Conservation (phyloP, 2,888 invertebrate genomes). For the Entomobrya multifasciata region DNA sequence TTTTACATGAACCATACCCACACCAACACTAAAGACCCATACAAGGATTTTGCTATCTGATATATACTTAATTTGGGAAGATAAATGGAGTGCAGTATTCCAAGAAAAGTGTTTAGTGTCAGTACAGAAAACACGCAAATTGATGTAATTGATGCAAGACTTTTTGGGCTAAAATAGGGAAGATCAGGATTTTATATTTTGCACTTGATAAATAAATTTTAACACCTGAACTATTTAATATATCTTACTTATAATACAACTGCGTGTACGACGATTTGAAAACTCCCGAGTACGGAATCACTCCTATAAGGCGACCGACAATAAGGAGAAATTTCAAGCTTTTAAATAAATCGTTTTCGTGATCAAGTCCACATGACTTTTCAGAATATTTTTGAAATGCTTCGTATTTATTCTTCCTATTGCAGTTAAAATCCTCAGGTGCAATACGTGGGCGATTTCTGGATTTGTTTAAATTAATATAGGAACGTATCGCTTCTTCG, state of each 20-base stretch:
- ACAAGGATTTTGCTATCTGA: constrained; percentile 53
- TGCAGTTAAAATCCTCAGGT: too few relatives aligned
- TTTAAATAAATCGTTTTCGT: constrained; percentile 42
- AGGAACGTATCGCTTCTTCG: too few relatives aligned
- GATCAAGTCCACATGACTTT: constrained; percentile 23
- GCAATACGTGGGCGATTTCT: not conserved
- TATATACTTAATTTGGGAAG: constrained; percentile 42
- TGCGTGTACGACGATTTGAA: constrained; percentile 39
- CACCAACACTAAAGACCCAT: constrained; percentile 30
- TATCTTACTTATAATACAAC: constrained; percentile 38
- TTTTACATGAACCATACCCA: constrained; percentile 59
- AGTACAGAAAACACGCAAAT: constrained; percentile 5
- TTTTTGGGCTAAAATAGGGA: constrained; percentile 35
- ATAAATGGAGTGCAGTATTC: constrained; percentile 5
- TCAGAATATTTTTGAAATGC: constrained; percentile 34
- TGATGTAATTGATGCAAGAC: constrained; percentile 50
- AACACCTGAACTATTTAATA: too few relatives aligned
- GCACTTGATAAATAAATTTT: too few relatives aligned
- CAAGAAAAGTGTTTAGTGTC: constrained; percentile 32
- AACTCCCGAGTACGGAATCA: constrained; percentile 59
- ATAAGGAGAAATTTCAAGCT: constrained; percentile 44
- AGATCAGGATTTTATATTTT: not conserved
- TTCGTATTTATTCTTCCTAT: too few relatives aligned
- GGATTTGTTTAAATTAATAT: too few relatives aligned
- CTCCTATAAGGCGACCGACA: constrained; percentile 47